phyloP scores from a whole-genome alignment of 2,797 vertebrate genomes.

The Pogoniulus pusillus region DNA sequence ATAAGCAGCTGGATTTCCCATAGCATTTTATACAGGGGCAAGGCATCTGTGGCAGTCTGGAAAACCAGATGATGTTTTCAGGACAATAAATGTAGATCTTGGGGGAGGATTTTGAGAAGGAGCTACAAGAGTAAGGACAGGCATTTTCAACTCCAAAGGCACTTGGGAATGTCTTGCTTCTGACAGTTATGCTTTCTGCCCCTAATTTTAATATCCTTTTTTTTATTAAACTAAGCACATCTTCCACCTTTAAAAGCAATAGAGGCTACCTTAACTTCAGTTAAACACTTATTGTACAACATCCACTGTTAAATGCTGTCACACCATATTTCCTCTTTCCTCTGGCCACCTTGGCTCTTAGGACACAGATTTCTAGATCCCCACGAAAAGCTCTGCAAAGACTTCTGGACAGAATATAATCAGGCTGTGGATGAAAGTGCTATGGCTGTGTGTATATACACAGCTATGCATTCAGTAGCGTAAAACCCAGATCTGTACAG shows the following conservation, averaged over 20 bases:
- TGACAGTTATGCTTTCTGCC: neutral
- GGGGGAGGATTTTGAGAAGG: neutral
- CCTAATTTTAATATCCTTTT: neutral
- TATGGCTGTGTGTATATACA: neutral
- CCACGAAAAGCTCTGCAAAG: neutral
- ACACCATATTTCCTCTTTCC: neutral
- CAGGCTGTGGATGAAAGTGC: neutral
- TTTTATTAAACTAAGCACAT: neutral
- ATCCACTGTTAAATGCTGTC: neutral
- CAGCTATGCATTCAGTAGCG: neutral
- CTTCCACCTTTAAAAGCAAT: neutral
- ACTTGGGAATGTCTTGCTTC: neutral
- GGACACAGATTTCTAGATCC: neutral
- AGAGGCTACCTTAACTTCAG: neutral
- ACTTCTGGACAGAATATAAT: neutral
- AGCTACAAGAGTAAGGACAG: neutral
- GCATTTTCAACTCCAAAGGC: neutral
- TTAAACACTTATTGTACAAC: neutral
- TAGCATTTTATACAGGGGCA: neutral
- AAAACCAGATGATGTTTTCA: neutral
- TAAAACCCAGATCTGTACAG: neutral
- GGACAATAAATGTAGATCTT: neutral
- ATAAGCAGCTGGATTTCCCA: neutral
- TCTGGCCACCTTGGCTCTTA: neutral
- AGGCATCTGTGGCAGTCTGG: neutral